Percentiles rank a stretch among this genome's conserved stretches.
Conservation (phyloP, 2,888 invertebrate genomes). For the Cylindroiulus punctatus region DNA sequence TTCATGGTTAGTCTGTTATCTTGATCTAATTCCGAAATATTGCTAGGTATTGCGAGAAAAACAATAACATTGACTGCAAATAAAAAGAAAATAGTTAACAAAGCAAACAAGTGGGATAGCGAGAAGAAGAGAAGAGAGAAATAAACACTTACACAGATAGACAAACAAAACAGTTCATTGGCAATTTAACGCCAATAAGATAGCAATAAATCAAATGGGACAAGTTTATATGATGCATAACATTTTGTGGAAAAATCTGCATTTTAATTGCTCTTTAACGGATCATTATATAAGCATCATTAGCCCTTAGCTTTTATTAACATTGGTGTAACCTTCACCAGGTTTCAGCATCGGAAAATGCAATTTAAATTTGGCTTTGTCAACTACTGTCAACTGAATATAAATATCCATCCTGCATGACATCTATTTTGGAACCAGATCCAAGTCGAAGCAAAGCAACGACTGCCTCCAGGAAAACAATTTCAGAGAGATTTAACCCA, state of each 20-base stretch:
- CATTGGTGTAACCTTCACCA: not conserved
- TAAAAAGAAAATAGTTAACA: not conserved
- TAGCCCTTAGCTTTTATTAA: too few relatives aligned
- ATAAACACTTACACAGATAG: not conserved
- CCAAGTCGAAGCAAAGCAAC: not conserved
- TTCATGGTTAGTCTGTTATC: not conserved
- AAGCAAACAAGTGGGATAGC: not conserved
- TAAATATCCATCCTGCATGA: slow-evolving; percentile 15
- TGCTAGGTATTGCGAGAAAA: not conserved
- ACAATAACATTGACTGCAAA: not conserved
- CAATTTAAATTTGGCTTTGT: not conserved
- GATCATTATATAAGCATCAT: too few relatives aligned
- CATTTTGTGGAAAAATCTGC: too few relatives aligned
- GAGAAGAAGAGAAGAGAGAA: not conserved
- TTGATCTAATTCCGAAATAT: too few relatives aligned
- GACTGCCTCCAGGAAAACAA: not conserved
- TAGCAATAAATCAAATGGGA: too few relatives aligned
- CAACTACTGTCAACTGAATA: not conserved
- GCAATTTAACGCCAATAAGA: not conserved
- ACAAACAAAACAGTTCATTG: not conserved
- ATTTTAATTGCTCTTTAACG: too few relatives aligned
- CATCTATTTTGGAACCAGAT: not conserved
- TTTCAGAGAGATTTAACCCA: not conserved
- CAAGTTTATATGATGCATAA: too few relatives aligned
- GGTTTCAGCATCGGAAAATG: not conserved